Evolutionary conservation across 2,797 vertebrate species (phyloP).

Genomic region (Periophthalmus magnuspinnatus): DNA sequence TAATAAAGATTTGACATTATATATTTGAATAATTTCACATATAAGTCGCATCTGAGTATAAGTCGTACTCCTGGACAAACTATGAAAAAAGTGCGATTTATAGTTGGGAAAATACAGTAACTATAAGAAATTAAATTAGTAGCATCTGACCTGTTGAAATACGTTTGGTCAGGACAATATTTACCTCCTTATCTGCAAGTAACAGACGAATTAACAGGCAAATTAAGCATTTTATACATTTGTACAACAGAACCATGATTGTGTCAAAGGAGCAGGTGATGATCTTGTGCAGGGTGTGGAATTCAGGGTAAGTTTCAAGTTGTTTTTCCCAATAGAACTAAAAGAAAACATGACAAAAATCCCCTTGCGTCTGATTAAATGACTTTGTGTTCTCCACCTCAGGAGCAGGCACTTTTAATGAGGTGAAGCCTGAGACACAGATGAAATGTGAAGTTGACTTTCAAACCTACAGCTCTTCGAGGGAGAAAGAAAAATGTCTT

Average conservation of each 20-base stretch:
- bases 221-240: neutral
- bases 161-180: too few species aligned
- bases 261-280: neutral
- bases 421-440: conserved; percentile 2
- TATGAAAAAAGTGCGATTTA: too few species aligned
- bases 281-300: conserved; percentile 11
- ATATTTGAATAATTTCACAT: too few species aligned
- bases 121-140: too few species aligned
- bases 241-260: neutral
- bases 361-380: conserved; percentile 10
- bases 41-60: too few species aligned
- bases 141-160: too few species aligned
- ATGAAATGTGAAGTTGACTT: conserved; percentile 29
- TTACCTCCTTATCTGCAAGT: too few species aligned
- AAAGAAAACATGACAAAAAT: conserved; percentile 31
- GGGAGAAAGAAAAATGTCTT: neutral
- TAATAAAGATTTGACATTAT: too few species aligned
- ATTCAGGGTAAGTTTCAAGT: conserved; percentile 32
- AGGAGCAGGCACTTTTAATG: conserved; percentile 14
- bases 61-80: too few species aligned
- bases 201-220: too few species aligned
- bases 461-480: conserved; percentile 31
- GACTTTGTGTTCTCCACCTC: conserved; percentile 13
- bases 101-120: too few species aligned
- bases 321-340: conserved; percentile 25